A percentile compares a stretch with the other conserved stretches of the same genome.
Conservation (phyloP, 2,888 invertebrate genomes). For the Halocaridina rubra region DNA sequence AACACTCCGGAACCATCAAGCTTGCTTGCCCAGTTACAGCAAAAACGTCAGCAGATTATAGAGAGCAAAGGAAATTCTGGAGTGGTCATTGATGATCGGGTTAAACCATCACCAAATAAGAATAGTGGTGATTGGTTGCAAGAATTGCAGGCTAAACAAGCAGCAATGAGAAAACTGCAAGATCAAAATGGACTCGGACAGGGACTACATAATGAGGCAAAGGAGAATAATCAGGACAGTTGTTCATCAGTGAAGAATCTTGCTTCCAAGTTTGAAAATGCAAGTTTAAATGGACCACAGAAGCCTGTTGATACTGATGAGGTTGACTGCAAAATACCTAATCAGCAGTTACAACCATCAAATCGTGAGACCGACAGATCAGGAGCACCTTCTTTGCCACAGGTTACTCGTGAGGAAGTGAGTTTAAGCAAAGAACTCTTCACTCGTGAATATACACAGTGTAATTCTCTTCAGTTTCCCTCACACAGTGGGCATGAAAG, state of each 20-base stretch:
- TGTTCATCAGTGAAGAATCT: constrained; percentile 78
- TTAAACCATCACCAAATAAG: constrained; percentile 32
- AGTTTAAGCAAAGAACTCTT: constrained; percentile 55
- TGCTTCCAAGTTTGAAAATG: constrained; percentile 82
- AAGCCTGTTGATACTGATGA: constrained; percentile 54
- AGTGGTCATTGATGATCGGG: constrained; percentile 41
- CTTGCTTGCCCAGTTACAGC: constrained; percentile 65
- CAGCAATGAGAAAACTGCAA: constrained; percentile 72
- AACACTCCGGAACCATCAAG: constrained; percentile 46
- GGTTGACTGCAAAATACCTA: constrained; percentile 39
- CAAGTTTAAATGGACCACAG: constrained; percentile 61
- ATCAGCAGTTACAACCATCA: too few relatives aligned
- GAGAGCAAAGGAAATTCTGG: constrained; percentile 65
- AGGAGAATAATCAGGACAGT: background rate
- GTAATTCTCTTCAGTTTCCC: constrained; percentile 59
- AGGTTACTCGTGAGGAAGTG: constrained; percentile 20
- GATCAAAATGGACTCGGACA: constrained; percentile 43
- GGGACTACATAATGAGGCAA: constrained; percentile 19
- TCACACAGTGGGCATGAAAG: constrained; percentile 61
- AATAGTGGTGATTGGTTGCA: constrained; percentile 78
- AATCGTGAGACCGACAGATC: too few relatives aligned
- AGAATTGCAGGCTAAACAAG: constrained; percentile 80
- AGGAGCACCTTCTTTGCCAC: background rate
- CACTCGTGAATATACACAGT: constrained; percentile 62
- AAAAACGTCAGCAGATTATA: constrained; percentile 69